A percentile compares a stretch with the other conserved stretches of the same genome.
These are phyloP conservation scores for Ailurus styani DNA, from an alignment of 2,113 vertebrate genomes.

Conservation along the genomic window DNA sequence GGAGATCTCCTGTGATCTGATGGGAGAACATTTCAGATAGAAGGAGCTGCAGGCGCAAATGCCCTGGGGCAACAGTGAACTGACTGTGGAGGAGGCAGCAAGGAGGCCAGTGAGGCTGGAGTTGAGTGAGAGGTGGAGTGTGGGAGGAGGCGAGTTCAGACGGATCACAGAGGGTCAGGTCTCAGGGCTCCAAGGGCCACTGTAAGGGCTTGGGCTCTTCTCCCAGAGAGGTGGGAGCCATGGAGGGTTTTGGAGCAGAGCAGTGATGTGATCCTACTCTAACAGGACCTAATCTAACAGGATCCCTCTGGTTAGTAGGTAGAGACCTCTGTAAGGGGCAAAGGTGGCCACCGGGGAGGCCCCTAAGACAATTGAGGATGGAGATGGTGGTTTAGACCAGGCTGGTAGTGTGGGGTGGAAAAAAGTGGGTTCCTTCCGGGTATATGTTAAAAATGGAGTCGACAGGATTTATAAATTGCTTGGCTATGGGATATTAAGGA, in stretches of 20 bases:
- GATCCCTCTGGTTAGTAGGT: too few relatives aligned
- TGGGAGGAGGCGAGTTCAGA: not conserved
- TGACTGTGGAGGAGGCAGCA: not conserved
- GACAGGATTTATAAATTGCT: not conserved
- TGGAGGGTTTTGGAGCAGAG: not conserved
- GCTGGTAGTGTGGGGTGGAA: not conserved
- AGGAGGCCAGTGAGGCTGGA: not conserved
- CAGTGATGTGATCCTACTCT: not conserved
- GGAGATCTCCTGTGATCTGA: not conserved
- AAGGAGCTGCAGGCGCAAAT: not conserved
- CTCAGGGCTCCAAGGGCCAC: not conserved
- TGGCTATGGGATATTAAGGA: not conserved
- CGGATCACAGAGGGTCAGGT: not conserved
- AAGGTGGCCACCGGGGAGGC: not conserved
- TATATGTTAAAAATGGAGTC: not conserved
- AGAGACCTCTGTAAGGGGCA: not conserved
- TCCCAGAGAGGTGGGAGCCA: not conserved
- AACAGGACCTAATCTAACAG: not conserved
- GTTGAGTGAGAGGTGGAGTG: not conserved
- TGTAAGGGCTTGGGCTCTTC: not conserved
- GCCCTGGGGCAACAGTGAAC: not conserved
- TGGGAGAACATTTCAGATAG: not conserved
- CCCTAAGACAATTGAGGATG: too few relatives aligned
- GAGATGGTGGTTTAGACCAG: not conserved
- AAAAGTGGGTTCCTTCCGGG: not conserved